Conservation (phyloP, 2,113 vertebrate genomes). For the Dasyprocta punctata region DNA sequence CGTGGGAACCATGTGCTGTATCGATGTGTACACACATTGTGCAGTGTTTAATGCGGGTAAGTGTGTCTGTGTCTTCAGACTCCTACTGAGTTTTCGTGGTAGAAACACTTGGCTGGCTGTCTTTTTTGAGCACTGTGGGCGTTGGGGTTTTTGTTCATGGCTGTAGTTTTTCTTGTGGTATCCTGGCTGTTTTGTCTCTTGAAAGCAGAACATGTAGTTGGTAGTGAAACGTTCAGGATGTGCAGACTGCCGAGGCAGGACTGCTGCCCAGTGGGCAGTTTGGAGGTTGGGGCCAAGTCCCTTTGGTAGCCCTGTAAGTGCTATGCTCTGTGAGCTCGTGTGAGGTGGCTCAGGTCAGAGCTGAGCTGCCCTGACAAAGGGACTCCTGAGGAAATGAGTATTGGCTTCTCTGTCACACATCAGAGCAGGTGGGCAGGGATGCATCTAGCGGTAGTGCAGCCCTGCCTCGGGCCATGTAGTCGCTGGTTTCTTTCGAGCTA, state of each 20-base stretch:
- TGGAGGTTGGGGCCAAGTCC: too few relatives aligned
- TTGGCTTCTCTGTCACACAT: background rate
- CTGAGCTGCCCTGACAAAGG: background rate
- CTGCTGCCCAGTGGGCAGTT: background rate
- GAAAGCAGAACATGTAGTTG: background rate
- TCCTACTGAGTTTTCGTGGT: background rate
- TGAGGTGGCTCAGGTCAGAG: background rate
- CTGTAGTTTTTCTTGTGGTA: background rate
- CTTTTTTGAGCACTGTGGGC: background rate
- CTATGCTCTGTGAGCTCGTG: background rate
- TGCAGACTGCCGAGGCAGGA: background rate
- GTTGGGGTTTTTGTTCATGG: background rate
- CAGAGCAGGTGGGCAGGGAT: background rate
- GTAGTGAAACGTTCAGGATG: background rate
- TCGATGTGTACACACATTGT: background rate
- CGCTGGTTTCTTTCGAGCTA: background rate
- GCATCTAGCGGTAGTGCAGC: background rate
- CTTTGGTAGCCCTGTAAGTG: background rate
- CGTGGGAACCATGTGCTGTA: background rate
- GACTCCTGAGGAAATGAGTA: background rate
- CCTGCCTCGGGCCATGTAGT: background rate
- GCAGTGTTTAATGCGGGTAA: background rate
- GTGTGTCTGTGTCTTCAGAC: background rate
- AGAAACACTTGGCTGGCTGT: background rate
- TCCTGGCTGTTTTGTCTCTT: background rate